Evolutionary conservation across 2,888 invertebrate species (phyloP).

Genomic region (Ceraclea dissimilis): DNA sequence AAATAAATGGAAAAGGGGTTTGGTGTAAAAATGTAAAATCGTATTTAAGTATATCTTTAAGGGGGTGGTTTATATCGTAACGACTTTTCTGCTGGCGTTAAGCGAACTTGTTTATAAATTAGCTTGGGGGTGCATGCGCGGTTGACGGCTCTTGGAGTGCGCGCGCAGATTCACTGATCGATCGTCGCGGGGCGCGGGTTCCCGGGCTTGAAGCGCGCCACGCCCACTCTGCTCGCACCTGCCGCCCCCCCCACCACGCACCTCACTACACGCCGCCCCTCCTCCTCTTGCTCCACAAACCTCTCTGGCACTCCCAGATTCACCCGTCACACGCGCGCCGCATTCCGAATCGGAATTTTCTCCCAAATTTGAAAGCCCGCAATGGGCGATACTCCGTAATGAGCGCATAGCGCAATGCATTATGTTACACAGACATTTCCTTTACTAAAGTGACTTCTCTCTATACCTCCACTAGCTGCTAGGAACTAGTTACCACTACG

Average conservation of each 20-base stretch:
- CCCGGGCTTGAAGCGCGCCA: conserved; percentile 30
- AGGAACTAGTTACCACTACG: not conserved
- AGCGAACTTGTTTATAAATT: conserved; percentile 3
- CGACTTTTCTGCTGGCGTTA: conserved; percentile 1
- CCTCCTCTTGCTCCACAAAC: conserved; percentile 26
- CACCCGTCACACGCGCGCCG: conserved; percentile 16
- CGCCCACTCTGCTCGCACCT: conserved; percentile 24
- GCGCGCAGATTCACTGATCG: conserved; percentile 42
- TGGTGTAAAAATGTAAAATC: conserved; percentile 2
- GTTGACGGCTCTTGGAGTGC: conserved; percentile 25
- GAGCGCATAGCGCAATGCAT: conserved; percentile 17
- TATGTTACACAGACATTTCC: not conserved
- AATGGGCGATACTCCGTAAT: conserved; percentile 16
- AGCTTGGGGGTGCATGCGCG: conserved; percentile 24
- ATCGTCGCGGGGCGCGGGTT: conserved; percentile 39
- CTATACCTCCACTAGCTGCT: not conserved
- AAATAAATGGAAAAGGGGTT: not conserved
- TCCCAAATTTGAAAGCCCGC: conserved; percentile 11
- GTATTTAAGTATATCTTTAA: not conserved
- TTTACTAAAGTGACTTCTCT: not conserved
- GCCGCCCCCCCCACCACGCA: conserved; percentile 34
- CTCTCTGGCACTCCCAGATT: conserved; percentile 20
- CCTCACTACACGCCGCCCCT: conserved; percentile 24
- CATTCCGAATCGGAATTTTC: conserved; percentile 2
- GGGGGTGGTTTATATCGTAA: not conserved